Evolutionary conservation across 2,113 vertebrate genomes (phyloP), one percentile per base, ranked within the genome.

Genomic region (Argyrosomus japonicus): DNA sequence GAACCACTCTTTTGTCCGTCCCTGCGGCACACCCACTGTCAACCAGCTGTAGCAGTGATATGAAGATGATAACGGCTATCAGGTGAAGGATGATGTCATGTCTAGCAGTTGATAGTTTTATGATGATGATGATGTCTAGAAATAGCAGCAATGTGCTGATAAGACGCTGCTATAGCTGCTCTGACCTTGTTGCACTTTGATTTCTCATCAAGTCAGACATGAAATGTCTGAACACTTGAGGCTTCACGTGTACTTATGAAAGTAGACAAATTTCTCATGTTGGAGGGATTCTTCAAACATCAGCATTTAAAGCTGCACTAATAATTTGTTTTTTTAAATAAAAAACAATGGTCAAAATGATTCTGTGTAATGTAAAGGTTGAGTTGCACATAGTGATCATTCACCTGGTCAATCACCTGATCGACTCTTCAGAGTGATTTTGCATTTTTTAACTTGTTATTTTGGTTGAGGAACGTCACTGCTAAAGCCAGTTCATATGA

Each of bases 61-160:
- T 54, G 32, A 51, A 68, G 43, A 43, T 25, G 6, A 21, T 79
- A 76, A 70, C 29, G 11, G 71, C 17, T 36, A 71, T 70, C 9
- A 25, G 54, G 56, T 70, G 65, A 67, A 36, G 6, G 74, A 51
- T 87, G 84, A 81, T 51, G 65, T 84, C 61, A 84, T 43, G 65
- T 81, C 82, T 81, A 17, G 48, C 23, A 53, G 25, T 2, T 25
- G 69, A 75, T 50, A n/a, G 70, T 27, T 65, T 75, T 60, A 78
- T 63, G 48, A 40, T 40, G 36, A 68, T 63, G 27, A 69, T 63
- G 27, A 70, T 40, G 48, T 77, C 45, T 65, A 15, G 23, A 64
- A 73, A 83, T 45, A 56, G 65, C 47, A 72, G 74, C 36, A 45
- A 40, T n/a, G 48, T 60, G n/a, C 58, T 50, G 79, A 85, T 81